These are phyloP conservation scores for Microtus oregoni DNA, from an alignment of 2,113 vertebrate species.

Conservation along the genomic window DNA sequence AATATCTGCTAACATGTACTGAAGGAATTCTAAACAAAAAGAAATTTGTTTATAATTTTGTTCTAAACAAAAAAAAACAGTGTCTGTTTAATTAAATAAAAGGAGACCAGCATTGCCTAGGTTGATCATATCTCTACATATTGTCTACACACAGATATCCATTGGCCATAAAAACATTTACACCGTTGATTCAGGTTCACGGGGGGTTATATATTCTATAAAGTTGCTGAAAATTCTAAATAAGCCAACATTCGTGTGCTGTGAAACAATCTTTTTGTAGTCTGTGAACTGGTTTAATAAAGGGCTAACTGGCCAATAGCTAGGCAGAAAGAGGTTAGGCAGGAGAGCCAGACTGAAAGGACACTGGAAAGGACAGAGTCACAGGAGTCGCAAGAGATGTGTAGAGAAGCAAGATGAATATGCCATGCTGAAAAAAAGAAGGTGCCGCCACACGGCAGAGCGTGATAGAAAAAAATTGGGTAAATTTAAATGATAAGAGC, in stretches of 20 bases:
- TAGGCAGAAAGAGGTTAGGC: neutral
- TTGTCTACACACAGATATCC: constrained; percentile 8
- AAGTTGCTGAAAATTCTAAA: neutral
- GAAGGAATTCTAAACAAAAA: constrained; percentile 25
- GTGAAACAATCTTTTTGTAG: neutral
- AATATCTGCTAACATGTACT: constrained; percentile 28
- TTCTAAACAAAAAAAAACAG: constrained; percentile 30
- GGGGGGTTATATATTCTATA: neutral
- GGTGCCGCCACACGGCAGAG: neutral
- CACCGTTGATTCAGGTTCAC: neutral
- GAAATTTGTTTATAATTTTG: neutral
- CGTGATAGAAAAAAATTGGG: neutral
- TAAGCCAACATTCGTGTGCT: neutral
- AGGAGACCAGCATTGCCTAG: neutral
- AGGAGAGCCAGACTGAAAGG: neutral
- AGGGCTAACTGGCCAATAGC: neutral
- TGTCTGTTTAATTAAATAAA: constrained; percentile 39
- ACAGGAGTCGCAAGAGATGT: neutral
- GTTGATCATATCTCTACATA: constrained; percentile 20
- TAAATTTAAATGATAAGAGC: neutral
- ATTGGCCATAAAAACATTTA: constrained; percentile 16
- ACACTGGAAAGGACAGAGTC: neutral
- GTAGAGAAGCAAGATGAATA: neutral
- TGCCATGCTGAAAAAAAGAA: neutral
- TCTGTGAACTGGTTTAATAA: neutral